phyloP scores from a whole-genome alignment of 2,797 vertebrate genomes.

The Rhinatrema bivittatum region DNA sequence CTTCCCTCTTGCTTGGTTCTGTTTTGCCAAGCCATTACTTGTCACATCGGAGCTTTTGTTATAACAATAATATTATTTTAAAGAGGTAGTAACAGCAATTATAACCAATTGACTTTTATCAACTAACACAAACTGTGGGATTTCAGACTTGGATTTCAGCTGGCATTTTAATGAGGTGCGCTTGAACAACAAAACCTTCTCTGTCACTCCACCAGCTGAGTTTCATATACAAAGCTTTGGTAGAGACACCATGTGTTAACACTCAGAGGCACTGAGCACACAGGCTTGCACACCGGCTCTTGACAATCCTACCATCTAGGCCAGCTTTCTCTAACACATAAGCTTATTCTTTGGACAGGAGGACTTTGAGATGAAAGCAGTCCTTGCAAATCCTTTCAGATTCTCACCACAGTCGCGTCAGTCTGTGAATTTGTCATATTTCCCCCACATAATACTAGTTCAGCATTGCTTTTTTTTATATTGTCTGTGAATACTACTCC shows the following conservation, averaged over 20 bases:
- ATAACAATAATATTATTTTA: conserved; percentile 85
- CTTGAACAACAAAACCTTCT: conserved; percentile 55
- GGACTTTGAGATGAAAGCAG: not conserved
- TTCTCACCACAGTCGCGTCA: too few relatives aligned
- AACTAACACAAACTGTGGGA: conserved; percentile 83
- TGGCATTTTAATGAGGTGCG: conserved; percentile 95
- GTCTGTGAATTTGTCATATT: too few relatives aligned
- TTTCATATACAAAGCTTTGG: conserved; percentile 64
- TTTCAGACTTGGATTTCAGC: conserved; percentile 68
- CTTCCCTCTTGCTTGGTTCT: conserved; percentile 13
- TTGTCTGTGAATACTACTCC: too few relatives aligned
- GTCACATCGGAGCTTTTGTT: conserved; percentile 57
- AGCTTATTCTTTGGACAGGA: too few relatives aligned
- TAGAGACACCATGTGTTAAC: conserved; percentile 64
- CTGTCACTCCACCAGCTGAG: conserved; percentile 58
- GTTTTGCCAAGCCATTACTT: conserved; percentile 56
- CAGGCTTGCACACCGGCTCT: conserved; percentile 33
- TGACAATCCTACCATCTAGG: conserved; percentile 37
- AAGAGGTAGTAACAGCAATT: conserved; percentile 61
- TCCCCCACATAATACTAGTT: too few relatives aligned
- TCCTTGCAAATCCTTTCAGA: too few relatives aligned
- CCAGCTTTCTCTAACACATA: conserved; percentile 21
- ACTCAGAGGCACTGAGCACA: conserved; percentile 49
- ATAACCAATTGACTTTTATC: conserved; percentile 76
- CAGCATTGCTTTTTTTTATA: too few relatives aligned